phyloP scores from a whole-genome alignment of 2,888 invertebrate genomes.

The Exephanes ischioxanthus region DNA sequence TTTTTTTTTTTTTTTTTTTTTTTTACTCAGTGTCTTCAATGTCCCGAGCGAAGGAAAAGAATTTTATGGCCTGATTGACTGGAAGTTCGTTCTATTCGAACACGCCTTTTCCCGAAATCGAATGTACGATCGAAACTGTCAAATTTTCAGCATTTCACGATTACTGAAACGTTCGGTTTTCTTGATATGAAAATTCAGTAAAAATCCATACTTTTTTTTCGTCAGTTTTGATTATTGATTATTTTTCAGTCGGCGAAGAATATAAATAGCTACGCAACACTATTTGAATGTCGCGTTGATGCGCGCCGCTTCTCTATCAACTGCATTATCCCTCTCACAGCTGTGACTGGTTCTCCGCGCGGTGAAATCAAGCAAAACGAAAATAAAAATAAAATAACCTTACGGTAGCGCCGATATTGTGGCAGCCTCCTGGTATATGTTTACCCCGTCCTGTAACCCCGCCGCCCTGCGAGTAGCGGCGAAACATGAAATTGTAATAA shows the following conservation, averaged over 20 bases:
- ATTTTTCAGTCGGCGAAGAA: not conserved
- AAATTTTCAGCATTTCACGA: too few species aligned
- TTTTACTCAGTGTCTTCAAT: not conserved
- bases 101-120: not conserved
- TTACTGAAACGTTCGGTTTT: too few species aligned
- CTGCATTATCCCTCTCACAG: not conserved
- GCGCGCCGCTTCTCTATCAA: not conserved
- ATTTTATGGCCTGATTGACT: not conserved
- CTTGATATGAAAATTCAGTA: too few species aligned
- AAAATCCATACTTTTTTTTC: too few species aligned
- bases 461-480: slow-evolving; percentile 35
- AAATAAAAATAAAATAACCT: not conserved
- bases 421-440: not conserved
- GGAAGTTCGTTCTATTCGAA: not conserved
- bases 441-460: slow-evolving; percentile 32
- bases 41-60: not conserved
- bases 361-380: not conserved
- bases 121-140: too few species aligned
- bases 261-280: not conserved
- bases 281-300: not conserved
- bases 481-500: slow-evolving; percentile 74
- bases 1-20: not conserved
- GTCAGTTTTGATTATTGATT: not conserved
- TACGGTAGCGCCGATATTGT: not conserved
- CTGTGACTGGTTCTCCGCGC: not conserved